Base-by-base conservation (phyloP, 2,888 invertebrate species). In the Drosophila meridionalis region DNA sequence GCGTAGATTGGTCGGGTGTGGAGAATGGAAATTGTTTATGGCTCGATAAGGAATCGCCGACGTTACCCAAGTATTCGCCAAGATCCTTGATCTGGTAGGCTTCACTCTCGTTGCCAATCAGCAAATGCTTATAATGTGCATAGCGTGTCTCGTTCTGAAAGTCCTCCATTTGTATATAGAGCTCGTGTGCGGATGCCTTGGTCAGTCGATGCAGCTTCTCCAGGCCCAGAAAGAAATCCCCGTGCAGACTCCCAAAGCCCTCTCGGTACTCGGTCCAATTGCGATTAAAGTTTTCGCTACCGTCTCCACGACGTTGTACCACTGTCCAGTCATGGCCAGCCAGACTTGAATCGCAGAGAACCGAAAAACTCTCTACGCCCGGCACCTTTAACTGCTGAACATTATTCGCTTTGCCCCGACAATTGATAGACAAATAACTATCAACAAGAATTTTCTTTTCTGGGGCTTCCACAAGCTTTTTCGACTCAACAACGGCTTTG, bases 201-300 rank as follows among this genome's bases (percentile, higher is more conserved):
- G 91, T 92, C 14, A 91, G 50, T 0, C 92, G 94, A 90, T 95
- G 94, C 2, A 96, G 92, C 76, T 95, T 95, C 72, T 96, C 96
- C 69, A 95, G 90, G 3, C 96, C 96, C 11, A 96, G 92, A 95
- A 96, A 96, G 89, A 95, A 96, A 88, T 96, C 96, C 0, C 94
- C 94, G 0, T 94, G 94, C n/a, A 95, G 92, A 84, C 96, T 95
- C 0, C 96, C 96, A 83, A 96, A 96, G 5, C 96, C 96, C 48
- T 93, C 87, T 79, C 95, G 95, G 88, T 96, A 96, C 60, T 95
- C 95, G 0, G 93, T 85, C 96, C 95, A 96, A 0, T 47, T 12
- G 11, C 26, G 45, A 28, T 47, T 47, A 4, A 45, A 45, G 11
- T 26, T 47, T 28, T 47, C 45, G 43, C 94, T 93, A 0, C 96